A percentile compares a stretch with the other conserved stretches of the same genome.
These are phyloP conservation scores for Lucinisca nassula DNA, from an alignment of 2,888 invertebrate genomes.

Conservation along the genomic window DNA sequence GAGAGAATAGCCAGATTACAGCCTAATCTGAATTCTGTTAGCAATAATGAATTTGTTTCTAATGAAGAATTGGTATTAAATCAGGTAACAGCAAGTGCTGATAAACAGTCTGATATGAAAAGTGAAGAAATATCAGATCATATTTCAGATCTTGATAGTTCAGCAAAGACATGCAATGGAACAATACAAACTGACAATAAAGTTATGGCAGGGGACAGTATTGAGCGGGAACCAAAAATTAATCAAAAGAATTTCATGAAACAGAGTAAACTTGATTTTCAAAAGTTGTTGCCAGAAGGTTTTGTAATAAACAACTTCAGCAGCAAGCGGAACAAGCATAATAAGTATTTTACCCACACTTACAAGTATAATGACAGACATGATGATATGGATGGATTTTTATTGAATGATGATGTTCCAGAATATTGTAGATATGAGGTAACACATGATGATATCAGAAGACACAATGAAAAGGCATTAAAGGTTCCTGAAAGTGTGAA, in stretches of 20 bases:
- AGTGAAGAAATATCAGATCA: too few species aligned
- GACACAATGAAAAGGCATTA: conserved; percentile 18
- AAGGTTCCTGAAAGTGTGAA: conserved; percentile 18
- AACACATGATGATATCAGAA: conserved; percentile 55
- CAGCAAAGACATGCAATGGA: too few species aligned
- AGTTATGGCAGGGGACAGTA: too few species aligned
- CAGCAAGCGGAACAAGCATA: not conserved
- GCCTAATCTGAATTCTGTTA: not conserved
- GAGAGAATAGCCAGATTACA: not conserved
- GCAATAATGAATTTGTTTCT: too few species aligned
- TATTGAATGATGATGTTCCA: conserved; percentile 26
- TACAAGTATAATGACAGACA: too few species aligned
- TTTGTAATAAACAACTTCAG: not conserved
- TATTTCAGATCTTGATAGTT: too few species aligned
- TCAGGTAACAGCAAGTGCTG: too few species aligned
- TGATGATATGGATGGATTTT: not conserved
- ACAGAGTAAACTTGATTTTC: not conserved
- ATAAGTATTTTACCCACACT: too few species aligned
- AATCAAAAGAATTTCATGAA: not conserved
- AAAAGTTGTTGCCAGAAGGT: not conserved
- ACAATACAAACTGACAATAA: too few species aligned
- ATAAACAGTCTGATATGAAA: too few species aligned
- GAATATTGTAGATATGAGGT: conserved; percentile 50
- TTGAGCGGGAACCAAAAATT: not conserved
- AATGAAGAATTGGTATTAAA: too few species aligned